Evolutionary conservation across 1,140 invertebrate species (phyloP).

Genomic region (Bilobella aurantiaca): DNA sequence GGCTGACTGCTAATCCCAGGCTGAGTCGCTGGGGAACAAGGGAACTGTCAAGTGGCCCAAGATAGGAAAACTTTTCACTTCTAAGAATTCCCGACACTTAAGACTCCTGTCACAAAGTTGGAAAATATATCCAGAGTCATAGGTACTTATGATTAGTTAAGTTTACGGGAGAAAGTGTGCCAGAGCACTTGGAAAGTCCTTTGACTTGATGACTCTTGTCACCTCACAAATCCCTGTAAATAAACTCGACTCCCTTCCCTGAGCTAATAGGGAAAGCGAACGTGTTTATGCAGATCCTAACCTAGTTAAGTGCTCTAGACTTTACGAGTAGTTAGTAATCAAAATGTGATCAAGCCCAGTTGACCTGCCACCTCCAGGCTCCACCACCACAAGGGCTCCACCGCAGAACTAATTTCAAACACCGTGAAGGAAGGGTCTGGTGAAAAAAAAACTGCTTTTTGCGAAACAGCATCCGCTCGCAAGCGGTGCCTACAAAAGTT

Average conservation of each 20-base stretch:
- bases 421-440: too few species aligned
- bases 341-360: too few species aligned
- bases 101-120: conserved; percentile 3
- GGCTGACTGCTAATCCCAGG: background rate
- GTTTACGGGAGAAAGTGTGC: background rate
- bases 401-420: background rate
- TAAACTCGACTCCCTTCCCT: background rate
- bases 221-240: background rate
- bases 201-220: background rate
- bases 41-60: background rate
- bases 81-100: background rate
- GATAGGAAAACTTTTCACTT: background rate
- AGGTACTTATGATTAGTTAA: conserved; percentile 2
- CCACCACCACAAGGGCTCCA: background rate
- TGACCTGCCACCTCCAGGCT: too few species aligned
- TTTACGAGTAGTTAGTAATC: background rate
- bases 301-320: background rate
- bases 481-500: background rate
- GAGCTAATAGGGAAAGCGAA: background rate
- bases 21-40: background rate
- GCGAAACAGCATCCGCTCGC: too few species aligned
- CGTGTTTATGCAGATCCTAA: background rate
- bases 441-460: too few species aligned
- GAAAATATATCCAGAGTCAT: too few species aligned
- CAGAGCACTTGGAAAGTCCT: background rate